These are phyloP conservation scores for Steatocranus sp. DNA, from an alignment of 2,797 vertebrate genomes.

Conservation along the genomic window DNA sequence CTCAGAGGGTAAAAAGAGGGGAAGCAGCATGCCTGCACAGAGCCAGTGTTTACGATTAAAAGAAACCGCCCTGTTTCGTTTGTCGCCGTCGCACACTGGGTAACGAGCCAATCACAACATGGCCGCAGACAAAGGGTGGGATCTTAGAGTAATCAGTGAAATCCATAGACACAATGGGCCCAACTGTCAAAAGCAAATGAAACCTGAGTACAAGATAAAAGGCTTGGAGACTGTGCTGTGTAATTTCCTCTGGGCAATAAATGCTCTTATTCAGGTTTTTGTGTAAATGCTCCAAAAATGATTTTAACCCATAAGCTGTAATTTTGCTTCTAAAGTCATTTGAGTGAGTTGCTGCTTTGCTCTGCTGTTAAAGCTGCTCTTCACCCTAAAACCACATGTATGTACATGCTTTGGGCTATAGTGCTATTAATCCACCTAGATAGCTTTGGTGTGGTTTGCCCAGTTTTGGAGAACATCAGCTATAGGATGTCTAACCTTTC, in stretches of 20 bases:
- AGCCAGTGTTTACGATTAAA: not conserved
- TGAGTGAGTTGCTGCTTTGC: not conserved
- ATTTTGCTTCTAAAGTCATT: not conserved
- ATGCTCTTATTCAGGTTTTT: conserved; percentile 5
- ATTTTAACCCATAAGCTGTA: not conserved
- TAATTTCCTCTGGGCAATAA: conserved; percentile 19
- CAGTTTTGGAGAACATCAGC: not conserved
- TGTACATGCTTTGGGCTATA: not conserved
- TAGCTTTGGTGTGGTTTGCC: not conserved
- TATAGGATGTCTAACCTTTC: not conserved
- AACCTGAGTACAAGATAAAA: conserved; percentile 7
- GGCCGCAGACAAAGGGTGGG: not conserved
- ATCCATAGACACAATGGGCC: not conserved
- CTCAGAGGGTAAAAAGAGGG: not conserved
- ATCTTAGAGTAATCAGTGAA: not conserved
- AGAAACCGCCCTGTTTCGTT: not conserved
- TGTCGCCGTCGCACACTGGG: not conserved
- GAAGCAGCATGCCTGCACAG: not conserved
- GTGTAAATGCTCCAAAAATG: not conserved
- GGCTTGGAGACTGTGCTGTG: not conserved
- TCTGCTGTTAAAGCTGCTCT: too few relatives aligned
- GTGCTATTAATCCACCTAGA: not conserved
- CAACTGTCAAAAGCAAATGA: not conserved
- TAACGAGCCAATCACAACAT: conserved; percentile 31
- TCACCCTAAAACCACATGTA: not conserved